phyloP scores from a whole-genome alignment of 1,140 invertebrate species.

The Chrysoperla carnea region DNA sequence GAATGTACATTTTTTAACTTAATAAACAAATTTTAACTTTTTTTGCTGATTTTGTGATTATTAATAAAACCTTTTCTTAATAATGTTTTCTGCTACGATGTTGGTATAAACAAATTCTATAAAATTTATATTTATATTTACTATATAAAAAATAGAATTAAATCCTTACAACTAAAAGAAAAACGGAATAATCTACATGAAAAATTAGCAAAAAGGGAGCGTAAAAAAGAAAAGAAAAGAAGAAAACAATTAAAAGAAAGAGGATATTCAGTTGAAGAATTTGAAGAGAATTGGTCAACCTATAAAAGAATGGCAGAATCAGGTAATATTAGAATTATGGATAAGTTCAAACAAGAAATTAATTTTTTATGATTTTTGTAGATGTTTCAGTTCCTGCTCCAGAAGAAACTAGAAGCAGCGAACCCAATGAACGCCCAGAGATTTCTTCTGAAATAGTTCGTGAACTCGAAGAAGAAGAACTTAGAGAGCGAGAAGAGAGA shows the following conservation, averaged over 20 bases:
- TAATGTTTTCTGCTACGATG: too few species aligned
- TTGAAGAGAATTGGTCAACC: background rate
- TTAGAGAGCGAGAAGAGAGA: conserved; percentile 43
- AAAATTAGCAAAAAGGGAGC: conserved; percentile 51
- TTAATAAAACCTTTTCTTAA: too few species aligned
- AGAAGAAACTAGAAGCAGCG: conserved; percentile 24
- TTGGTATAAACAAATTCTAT: background rate
- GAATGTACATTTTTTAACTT: too few species aligned
- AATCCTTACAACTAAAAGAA: conserved; percentile 46
- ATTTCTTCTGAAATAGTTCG: conserved; percentile 28
- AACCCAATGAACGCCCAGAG: conserved; percentile 15
- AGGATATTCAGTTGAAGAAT: conserved; percentile 2
- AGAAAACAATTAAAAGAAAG: conserved; percentile 37
- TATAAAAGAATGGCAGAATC: background rate
- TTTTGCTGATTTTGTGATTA: too few species aligned
- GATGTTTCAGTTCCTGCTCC: conserved; percentile 1
- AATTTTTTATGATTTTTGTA: background rate
- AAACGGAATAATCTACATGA: conserved; percentile 49
- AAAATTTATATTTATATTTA: conserved; percentile 2
- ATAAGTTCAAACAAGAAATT: background rate
- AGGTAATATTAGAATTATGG: background rate
- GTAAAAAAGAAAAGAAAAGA: conserved; percentile 51
- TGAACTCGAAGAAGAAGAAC: conserved; percentile 46
- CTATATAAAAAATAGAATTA: conserved; percentile 23
- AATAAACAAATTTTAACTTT: too few species aligned